Base-by-base conservation (phyloP, 2,113 vertebrate species). In the Ondatra zibethicus region DNA sequence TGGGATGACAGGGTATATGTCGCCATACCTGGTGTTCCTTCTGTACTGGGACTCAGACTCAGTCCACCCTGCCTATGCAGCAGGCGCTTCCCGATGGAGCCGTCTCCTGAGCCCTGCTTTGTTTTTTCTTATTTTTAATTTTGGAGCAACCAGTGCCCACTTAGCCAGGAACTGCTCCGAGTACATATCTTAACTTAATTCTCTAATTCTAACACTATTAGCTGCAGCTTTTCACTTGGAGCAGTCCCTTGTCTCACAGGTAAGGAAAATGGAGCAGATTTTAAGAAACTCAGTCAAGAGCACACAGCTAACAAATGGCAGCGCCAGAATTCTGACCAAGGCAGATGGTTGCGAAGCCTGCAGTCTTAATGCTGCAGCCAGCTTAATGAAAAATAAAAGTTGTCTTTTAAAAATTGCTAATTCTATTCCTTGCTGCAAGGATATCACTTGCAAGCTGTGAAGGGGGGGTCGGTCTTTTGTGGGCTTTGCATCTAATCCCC, bases 181-280 rank as follows among this genome's bases (percentile, higher is more conserved):
- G 47, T 55, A 86, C 36, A 12, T 91, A 21, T 42, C 47, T 82
- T 55, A 16, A 36, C 33, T 88, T 84, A 52, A 81, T 61, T 58
- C 55, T 78, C 85, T 14, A n/a, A 61, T 65, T 66, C 70, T 72
- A 92, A 66, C 21, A n/a, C 29, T 55, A 77, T 92, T 70, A 91
- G 14, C 84, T 95, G 72, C n/a, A 77, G 89, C 17, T 76, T 39
- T 73, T 8, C 1, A 73, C 70, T 39, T 4, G n/a, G 70, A 73
- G n/a, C n/a, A 65, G 23, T 39, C 72, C 36, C 33, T 87, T 36
- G 33, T 70, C 45, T 81, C 55, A 47, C 73, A 96, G 90, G 84
- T 94, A 90, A 91, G 66, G 50, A 95, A 97, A 96, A 86, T 25
- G 31, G 96, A 97, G 94, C 16, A n/a, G 31, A 82, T 90, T 92